Conservation (phyloP, 2,113 vertebrate genomes). For the Dicentrarchus labrax region DNA sequence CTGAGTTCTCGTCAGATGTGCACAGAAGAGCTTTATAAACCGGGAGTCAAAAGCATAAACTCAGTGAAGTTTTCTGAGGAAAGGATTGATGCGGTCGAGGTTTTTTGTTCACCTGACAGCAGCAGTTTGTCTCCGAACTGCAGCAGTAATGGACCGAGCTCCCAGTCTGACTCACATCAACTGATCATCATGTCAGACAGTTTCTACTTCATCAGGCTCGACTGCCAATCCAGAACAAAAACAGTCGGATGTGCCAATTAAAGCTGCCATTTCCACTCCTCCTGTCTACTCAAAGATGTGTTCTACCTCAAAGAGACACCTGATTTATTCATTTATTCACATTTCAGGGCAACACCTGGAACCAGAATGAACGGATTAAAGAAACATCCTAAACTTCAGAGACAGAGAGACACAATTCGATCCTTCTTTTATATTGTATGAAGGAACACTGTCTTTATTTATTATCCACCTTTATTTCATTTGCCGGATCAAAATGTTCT, state of each 20-base stretch:
- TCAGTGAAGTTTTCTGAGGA: conserved; percentile 13
- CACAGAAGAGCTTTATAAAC: conserved; percentile 10
- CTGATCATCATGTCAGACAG: conserved; percentile 37
- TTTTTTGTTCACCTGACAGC: conserved; percentile 49
- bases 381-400: conserved; percentile 12
- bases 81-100: conserved; percentile 19
- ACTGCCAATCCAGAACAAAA: conserved; percentile 57
- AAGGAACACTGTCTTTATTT: conserved; percentile 46
- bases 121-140: conserved; percentile 50
- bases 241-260: conserved; percentile 62
- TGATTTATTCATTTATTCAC: conserved; percentile 64
- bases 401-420: conserved; percentile 3
- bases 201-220: conserved; percentile 44
- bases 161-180: conserved; percentile 29
- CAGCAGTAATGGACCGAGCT: conserved; percentile 52
- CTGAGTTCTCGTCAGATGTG: not conserved
- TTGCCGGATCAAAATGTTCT: conserved; percentile 61
- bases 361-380: conserved; percentile 8
- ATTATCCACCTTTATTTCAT: conserved; percentile 56
- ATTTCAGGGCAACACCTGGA: conserved; percentile 48
- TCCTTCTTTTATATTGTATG: conserved; percentile 24
- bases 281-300: conserved; percentile 47
- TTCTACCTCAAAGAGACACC: conserved; percentile 46
- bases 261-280: conserved; percentile 29
- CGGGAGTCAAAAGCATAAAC: conserved; percentile 19